These are phyloP conservation scores for Promerops cafer DNA, from an alignment of 2,113 vertebrate genomes.

Conservation along the genomic window DNA sequence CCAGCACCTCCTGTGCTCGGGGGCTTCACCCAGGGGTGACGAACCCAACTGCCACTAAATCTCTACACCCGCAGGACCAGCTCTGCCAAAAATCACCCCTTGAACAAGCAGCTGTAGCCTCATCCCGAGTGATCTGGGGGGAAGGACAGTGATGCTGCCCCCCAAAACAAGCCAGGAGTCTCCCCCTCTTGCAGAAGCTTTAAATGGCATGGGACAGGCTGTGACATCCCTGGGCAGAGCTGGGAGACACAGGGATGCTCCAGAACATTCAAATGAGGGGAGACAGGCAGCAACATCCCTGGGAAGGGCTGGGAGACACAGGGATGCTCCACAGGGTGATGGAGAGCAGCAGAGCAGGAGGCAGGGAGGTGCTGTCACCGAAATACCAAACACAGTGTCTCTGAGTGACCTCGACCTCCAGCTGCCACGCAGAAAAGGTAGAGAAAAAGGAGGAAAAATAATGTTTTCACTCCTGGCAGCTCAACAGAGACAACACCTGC, in stretches of 20 bases:
- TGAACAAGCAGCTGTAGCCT: not conserved
- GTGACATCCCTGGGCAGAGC: too few relatives aligned
- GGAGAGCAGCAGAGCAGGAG: not conserved
- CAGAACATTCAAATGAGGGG: not conserved
- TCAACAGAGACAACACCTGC: conserved; percentile 42
- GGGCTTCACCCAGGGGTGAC: not conserved
- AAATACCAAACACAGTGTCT: not conserved
- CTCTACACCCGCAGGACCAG: not conserved
- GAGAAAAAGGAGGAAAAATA: not conserved
- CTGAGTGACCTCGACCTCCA: not conserved
- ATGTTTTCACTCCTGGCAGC: conserved; percentile 36
- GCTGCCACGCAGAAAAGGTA: not conserved
- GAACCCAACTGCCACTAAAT: rapidly evolving
- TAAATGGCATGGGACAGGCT: not conserved
- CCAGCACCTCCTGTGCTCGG: not conserved
- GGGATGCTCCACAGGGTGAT: not conserved
- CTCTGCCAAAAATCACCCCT: not conserved
- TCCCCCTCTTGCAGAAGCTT: not conserved
- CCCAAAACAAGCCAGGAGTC: not conserved
- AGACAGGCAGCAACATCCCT: not conserved
- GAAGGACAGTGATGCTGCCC: not conserved
- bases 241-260: not conserved
- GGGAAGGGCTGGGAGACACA: not conserved
- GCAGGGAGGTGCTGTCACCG: not conserved
- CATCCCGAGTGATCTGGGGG: rapidly evolving